A percentile compares a stretch with the other conserved stretches of the same genome.
These are phyloP conservation scores for Serilophus lunatus DNA, from an alignment of 2,113 vertebrate species.

Conservation along the genomic window DNA sequence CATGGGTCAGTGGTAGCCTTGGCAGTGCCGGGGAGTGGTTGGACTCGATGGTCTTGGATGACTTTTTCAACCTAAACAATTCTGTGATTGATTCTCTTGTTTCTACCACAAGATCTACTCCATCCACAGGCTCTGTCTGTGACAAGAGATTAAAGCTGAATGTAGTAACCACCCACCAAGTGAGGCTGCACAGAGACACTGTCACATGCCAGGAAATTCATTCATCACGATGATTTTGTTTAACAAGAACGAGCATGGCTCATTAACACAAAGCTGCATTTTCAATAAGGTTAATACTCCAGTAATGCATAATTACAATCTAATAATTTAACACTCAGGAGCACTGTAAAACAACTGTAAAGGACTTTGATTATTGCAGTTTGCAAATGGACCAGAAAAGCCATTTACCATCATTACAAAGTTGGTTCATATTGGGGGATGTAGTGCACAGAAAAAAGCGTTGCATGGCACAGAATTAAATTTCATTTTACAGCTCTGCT, in stretches of 20 bases:
- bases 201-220: neutral
- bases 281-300: constrained; percentile 63
- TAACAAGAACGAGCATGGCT: constrained; percentile 51
- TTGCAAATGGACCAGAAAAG: constrained; percentile 69
- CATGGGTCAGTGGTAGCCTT: neutral
- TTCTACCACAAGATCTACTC: too few species aligned
- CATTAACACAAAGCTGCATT: constrained; percentile 61
- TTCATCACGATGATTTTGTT: constrained; percentile 26
- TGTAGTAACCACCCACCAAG: neutral
- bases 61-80: neutral
- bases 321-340: constrained; percentile 72
- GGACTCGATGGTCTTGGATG: neutral
- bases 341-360: constrained; percentile 64
- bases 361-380: constrained; percentile 64
- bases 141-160: too few species aligned
- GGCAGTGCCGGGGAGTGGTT: neutral
- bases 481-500: constrained; percentile 70
- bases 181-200: neutral
- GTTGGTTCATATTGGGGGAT: constrained; percentile 40
- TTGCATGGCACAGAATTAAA: constrained; percentile 22
- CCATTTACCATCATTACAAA: constrained; percentile 53
- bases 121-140: rapidly evolving
- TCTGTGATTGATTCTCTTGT: neutral
- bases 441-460: constrained; percentile 25
- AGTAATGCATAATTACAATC: constrained; percentile 65